These are phyloP conservation scores for Sceloporus tristichus DNA, from an alignment of 2,113 vertebrate genomes.

Conservation along the genomic window DNA sequence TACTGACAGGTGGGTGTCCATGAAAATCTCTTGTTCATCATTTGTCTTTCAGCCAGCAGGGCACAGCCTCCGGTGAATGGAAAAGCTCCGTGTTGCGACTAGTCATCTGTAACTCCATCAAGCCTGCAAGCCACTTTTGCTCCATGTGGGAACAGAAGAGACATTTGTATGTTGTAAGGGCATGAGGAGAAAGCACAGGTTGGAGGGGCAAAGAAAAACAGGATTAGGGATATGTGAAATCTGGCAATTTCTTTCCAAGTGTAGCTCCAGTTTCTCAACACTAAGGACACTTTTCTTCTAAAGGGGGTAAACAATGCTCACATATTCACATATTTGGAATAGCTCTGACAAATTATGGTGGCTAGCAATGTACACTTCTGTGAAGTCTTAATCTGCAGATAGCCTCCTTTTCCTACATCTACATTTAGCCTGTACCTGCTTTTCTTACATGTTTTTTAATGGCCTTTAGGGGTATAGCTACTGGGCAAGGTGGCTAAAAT, in stretches of 20 bases:
- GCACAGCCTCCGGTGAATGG: conserved; percentile 37
- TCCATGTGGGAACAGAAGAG: conserved; percentile 32
- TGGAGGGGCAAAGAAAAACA: neutral
- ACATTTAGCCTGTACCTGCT: neutral
- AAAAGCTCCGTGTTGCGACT: conserved; percentile 38
- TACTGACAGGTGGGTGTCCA: conserved; percentile 40
- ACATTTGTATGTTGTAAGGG: conserved; percentile 23
- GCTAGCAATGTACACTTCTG: neutral
- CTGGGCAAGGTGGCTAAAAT: too few relatives aligned
- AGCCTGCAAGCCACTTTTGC: conserved; percentile 31
- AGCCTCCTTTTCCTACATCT: neutral
- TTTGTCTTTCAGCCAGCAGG: conserved; percentile 39
- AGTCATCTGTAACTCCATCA: conserved; percentile 46
- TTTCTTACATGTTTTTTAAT: too few relatives aligned
- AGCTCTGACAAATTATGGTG: neutral
- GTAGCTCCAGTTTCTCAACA: neutral
- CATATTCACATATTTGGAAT: neutral
- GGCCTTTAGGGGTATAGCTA: too few relatives aligned
- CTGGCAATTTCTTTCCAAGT: neutral
- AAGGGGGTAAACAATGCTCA: neutral
- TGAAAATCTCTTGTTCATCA: conserved; percentile 33
- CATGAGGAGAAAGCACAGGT: conserved; percentile 27
- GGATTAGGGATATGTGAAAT: neutral
- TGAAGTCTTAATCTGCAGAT: neutral
- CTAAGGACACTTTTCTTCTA: neutral